These are phyloP conservation scores for Gyrodactylus bullatarudis DNA, from an alignment of 1,140 invertebrate species.

Conservation along the genomic window DNA sequence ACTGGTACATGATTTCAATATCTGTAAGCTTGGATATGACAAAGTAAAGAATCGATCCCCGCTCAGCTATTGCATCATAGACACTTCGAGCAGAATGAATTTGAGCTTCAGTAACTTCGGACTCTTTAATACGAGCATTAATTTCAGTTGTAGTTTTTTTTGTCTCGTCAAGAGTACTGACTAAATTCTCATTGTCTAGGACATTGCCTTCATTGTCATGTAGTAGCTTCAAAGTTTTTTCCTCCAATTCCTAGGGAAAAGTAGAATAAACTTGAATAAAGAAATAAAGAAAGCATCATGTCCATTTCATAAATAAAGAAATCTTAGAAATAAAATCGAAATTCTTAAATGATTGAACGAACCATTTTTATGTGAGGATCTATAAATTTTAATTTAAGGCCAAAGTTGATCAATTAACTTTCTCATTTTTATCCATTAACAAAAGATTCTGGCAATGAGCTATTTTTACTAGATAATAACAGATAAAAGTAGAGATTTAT, in stretches of 20 bases:
- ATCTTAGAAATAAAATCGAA: no score
- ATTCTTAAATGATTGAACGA: no score
- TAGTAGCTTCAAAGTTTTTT: conserved; percentile 18
- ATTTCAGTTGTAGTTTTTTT: conserved; percentile 26
- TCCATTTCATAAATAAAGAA: no score
- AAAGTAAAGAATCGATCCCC: conserved; percentile 22
- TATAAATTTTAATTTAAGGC: no score
- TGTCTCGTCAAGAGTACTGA: conserved; percentile 19
- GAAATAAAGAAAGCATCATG: no score
- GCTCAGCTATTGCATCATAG: conserved; percentile 16
- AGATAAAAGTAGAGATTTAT: no score
- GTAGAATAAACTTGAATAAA: no score
- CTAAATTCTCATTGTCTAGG: conserved; percentile 19
- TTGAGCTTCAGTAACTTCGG: conserved; percentile 34
- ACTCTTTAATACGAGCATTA: conserved; percentile 36
- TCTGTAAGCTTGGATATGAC: conserved; percentile 21
- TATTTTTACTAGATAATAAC: no score
- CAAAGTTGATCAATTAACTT: no score
- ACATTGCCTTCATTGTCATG: conserved; percentile 21
- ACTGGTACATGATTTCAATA: conserved; percentile 25
- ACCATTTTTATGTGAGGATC: no score
- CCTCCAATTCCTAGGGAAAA: conserved; percentile 11
- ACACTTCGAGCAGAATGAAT: conserved; percentile 17
- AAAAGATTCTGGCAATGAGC: no score
- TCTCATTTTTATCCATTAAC: no score